phyloP scores from a whole-genome alignment of 2,888 invertebrate species.

The Hipparchia semele region DNA sequence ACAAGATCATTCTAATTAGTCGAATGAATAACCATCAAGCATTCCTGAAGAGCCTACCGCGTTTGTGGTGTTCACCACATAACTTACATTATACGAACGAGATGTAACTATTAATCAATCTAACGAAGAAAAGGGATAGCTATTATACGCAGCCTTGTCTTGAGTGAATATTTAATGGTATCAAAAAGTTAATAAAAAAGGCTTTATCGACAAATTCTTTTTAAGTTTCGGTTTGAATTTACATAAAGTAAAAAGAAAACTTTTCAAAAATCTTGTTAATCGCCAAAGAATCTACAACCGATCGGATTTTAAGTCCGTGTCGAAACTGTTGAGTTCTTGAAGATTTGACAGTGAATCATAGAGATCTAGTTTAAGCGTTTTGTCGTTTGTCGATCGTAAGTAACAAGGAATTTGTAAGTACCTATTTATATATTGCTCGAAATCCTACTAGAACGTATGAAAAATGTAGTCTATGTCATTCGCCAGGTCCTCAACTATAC shows the following conservation, averaged over 20 bases:
- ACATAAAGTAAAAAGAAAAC: not conserved
- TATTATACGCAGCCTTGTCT: not conserved
- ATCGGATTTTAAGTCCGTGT: no score
- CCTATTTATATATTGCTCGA: no score
- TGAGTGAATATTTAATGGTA: conserved; percentile 25
- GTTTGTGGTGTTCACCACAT: conserved; percentile 30
- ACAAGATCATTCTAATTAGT: conserved; percentile 47
- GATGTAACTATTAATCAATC: conserved; percentile 42
- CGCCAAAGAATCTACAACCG: not conserved
- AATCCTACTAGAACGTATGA: no score
- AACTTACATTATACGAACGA: conserved; percentile 29
- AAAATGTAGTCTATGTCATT: no score
- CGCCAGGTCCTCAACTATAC: no score
- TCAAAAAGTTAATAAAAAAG: conserved; percentile 22
- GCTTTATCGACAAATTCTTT: conserved; percentile 25
- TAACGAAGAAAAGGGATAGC: conserved; percentile 21
- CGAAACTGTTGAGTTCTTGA: no score
- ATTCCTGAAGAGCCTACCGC: conserved; percentile 45
- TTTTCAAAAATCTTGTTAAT: not conserved
- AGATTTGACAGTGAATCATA: no score
- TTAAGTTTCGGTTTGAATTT: not conserved
- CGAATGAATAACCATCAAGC: conserved; percentile 45
- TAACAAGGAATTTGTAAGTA: no score
- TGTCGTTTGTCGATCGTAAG: no score
- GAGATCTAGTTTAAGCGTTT: no score